Evolutionary conservation across 2,797 vertebrate species (phyloP).

Genomic region (Thaleichthys pacificus): DNA sequence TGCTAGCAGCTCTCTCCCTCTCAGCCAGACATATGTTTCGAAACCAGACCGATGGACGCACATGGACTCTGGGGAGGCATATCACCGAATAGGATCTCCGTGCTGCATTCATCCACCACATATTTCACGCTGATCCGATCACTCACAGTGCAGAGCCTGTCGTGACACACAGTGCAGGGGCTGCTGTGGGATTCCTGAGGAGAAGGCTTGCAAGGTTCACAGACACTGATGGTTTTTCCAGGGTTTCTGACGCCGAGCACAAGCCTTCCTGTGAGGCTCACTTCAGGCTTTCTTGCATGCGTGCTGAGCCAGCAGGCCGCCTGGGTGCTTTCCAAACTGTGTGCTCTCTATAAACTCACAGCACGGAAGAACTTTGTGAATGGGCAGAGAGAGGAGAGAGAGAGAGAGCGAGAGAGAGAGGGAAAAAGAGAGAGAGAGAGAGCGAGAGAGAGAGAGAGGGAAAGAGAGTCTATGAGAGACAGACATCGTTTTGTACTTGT

Average conservation of each 20-base stretch:
- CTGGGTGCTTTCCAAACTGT: constrained; percentile 26
- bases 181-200: constrained; percentile 45
- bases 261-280: constrained; percentile 45
- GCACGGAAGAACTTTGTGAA: constrained; percentile 11
- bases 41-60: neutral
- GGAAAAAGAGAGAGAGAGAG: constrained; percentile 13
- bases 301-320: constrained; percentile 36
- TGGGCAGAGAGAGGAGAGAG: neutral
- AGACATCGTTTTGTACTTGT: too few species aligned
- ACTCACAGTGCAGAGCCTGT: constrained; percentile 21
- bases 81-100: neutral
- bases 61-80: neutral
- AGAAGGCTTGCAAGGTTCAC: constrained; percentile 42
- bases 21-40: neutral
- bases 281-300: constrained; percentile 44
- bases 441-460: neutral
- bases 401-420: constrained; percentile 1
- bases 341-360: constrained; percentile 40
- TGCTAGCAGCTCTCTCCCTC: neutral
- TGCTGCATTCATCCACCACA: neutral
- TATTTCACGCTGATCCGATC: constrained; percentile 7
- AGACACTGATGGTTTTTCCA: constrained; percentile 64
- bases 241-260: constrained; percentile 53
- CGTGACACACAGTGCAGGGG: constrained; percentile 45
- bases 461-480: neutral